Evolutionary conservation across 2,113 vertebrate genomes (phyloP), one percentile per base, ranked within the genome.

Genomic region (Numenius arquata): DNA sequence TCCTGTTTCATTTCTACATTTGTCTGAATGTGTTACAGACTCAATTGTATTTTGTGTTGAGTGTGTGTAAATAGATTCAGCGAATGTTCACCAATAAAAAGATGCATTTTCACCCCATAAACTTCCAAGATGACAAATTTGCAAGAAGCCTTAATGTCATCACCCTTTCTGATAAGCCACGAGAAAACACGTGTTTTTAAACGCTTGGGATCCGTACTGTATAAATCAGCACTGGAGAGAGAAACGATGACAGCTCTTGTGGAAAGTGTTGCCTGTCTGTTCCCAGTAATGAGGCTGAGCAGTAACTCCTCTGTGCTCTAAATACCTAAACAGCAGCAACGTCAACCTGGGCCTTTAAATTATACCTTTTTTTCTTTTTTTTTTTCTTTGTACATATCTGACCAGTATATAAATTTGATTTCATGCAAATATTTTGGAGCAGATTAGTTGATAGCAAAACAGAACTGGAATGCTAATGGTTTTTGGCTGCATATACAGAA

Each of bases 361-460:
- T 61, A 78, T 91, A 52, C 50, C 9, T 34, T 58, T 32, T 32
- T 34, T n/a, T n/a, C 32, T 73, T 41, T 36, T 61, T 23, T 23
- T 61, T 41, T 38, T 29, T 74, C 56, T 87, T 52, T 68, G 32
- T 40, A 71, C 21, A 4, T 65, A 63, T 65, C 88, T 85, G 92
- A 71, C 90, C 56, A 2, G 52, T 73, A 38, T 48, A 86, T 41
- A 92, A 93, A 97, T 75, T 83, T 86, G 84, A 95, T 94, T 93
- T 88, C 48, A 93, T 94, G 95, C 88, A 96, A 96, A 94, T 96
- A 93, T 95, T 95, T 91, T 86, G 94, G 93, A 95, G 94, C 91
- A 50, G 56, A 76, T 93, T 67, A 70, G 88, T 41, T 62, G 91
- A 67, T 80, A 48, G 68, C 80, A 18, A 96, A 87, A 18, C 48